A percentile compares a stretch with the other conserved stretches of the same genome.
These are phyloP conservation scores for Ardeotis arabs DNA, from an alignment of 2,113 vertebrate genomes.

Conservation along the genomic window DNA sequence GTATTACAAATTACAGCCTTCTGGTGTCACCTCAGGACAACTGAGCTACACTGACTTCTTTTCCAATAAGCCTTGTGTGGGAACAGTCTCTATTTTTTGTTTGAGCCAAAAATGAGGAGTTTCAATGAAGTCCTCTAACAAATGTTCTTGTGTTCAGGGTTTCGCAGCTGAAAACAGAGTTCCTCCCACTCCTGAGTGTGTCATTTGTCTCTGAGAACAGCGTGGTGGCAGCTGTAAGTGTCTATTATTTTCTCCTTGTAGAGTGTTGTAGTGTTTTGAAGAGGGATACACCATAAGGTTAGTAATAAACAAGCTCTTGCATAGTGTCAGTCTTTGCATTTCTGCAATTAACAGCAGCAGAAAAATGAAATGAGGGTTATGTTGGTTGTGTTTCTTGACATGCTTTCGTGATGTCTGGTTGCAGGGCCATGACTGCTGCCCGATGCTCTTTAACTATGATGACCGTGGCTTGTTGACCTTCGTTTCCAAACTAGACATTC, in stretches of 20 bases:
- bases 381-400: neutral
- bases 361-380: neutral
- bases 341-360: neutral
- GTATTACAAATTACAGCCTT: neutral
- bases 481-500: slow-evolving; percentile 95
- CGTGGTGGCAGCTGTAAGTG: slow-evolving; percentile 94
- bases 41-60: neutral
- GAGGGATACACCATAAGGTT: neutral
- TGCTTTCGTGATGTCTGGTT: neutral
- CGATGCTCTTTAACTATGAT: slow-evolving; percentile 95
- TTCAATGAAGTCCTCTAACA: slow-evolving; percentile 36
- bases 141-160: slow-evolving; percentile 81
- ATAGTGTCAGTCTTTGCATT: neutral
- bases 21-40: neutral
- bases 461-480: slow-evolving; percentile 91
- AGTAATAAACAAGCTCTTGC: neutral
- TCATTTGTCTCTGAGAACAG: slow-evolving; percentile 97
- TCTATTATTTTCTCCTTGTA: neutral
- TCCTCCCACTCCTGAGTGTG: slow-evolving; percentile 95
- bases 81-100: neutral
- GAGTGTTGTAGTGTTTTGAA: neutral
- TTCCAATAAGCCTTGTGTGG: neutral
- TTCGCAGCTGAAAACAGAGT: slow-evolving; percentile 96
- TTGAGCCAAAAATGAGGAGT: neutral
- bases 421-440: slow-evolving; percentile 98